Base-by-base conservation (phyloP, 1,140 invertebrate genomes). In the Euglossa dilemma region DNA sequence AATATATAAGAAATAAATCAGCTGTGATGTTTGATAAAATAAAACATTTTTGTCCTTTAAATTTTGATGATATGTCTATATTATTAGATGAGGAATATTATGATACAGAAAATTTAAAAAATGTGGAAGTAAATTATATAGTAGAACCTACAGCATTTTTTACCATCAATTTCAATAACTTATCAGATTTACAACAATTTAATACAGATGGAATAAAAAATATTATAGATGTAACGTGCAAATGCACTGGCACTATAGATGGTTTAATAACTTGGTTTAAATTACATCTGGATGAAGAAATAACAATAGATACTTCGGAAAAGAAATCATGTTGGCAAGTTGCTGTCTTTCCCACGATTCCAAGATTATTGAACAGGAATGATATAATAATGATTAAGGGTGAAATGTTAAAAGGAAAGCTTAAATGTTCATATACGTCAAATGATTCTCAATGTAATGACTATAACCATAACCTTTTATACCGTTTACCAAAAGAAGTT, bases 291-390 rank as follows among this genome's bases (percentile, higher is more conserved):
- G 96, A 96, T 89, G 95, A 96, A 25, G 94, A 95, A 63, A 95
- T 96, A 45, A 95, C 91, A 6, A 93, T 97, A 56, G 95, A 93
- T 84, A 95, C 95, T 20, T 93, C 94, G 9, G 94, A 93, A 16
- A 90, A 93, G 75, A 94, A 95, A 45, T 95, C 95, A 83, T 97
- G 97, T 89, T 98, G 97, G 97, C 97, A 98, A 91, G 96, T 97
- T 91, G 96, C 96, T 43, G 93, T 97, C 43, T 97, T 97, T 90
- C 95, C 95, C 89, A 77, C 91, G 52, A 83, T 95, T 16, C 87
- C 91, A 70, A 87, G 91, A 76, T 87, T 91, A 88, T 80, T 77
- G 63, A 70, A 80, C 3, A 25, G 83, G 74, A 81, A 71, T 50
- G 85, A 92, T 83, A 23, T 66, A 23, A 70, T 93, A 74, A 82